A percentile compares a stretch with the other conserved stretches of the same genome.
phyloP scores from a whole-genome alignment of 2,888 invertebrate genomes.

The Pollenia angustigena region DNA sequence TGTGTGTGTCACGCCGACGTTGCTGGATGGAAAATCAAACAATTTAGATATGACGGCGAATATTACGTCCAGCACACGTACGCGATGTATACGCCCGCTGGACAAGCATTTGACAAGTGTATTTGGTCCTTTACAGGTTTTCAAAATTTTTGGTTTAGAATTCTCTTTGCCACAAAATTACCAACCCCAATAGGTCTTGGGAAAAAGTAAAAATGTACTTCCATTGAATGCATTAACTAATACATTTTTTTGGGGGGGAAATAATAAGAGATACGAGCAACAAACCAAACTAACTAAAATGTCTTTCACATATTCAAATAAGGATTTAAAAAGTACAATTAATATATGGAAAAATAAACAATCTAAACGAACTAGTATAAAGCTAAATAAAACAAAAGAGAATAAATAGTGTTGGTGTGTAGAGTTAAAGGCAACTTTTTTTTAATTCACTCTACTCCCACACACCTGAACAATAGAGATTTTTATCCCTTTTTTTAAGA shows the following conservation, averaged over 20 bases:
- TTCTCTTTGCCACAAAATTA: constrained; percentile 20
- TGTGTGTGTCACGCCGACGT: no score
- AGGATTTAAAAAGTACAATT: constrained; percentile 29
- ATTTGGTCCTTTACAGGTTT: no score
- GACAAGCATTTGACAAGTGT: no score
- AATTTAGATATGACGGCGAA: no score
- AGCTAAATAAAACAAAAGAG: not conserved
- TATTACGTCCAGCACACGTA: no score
- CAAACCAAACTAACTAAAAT: constrained; percentile 48
- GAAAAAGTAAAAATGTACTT: not conserved
- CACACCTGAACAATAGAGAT: not conserved
- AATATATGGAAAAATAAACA: not conserved
- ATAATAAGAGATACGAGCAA: not conserved
- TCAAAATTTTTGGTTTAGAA: not conserved
- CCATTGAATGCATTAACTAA: no score
- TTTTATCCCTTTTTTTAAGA: not conserved
- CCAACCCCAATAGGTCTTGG: not conserved
- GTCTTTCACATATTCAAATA: constrained; percentile 59
- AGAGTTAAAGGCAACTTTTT: no score
- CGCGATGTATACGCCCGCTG: no score
- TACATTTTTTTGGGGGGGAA: not conserved
- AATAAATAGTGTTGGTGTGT: no score
- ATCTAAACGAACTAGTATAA: not conserved
- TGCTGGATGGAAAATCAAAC: no score
- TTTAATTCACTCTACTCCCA: not conserved